Evolutionary conservation across 2,888 invertebrate genomes (phyloP).

Genomic region (Dioctria linearis): DNA sequence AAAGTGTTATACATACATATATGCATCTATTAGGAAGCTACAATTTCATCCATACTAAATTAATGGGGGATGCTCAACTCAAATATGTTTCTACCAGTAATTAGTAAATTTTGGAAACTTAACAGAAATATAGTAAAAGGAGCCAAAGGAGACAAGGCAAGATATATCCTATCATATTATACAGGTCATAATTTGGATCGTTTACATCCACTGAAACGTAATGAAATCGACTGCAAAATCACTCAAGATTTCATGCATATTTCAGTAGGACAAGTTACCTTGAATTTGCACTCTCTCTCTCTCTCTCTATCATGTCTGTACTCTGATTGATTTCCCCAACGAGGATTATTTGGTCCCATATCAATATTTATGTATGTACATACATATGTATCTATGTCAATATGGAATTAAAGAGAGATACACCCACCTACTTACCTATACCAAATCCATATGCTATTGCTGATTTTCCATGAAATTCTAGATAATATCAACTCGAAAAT

Average conservation of each 20-base stretch:
- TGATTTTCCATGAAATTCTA: not conserved
- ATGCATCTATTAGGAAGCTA: too few relatives aligned
- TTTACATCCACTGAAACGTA: slow-evolving; percentile 16
- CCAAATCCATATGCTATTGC: not conserved
- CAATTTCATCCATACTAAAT: too few relatives aligned
- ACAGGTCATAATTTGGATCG: not conserved
- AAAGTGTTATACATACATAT: too few relatives aligned
- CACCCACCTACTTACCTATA: too few relatives aligned
- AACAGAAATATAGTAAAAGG: too few relatives aligned
- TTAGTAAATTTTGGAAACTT: too few relatives aligned
- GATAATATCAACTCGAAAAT: not conserved
- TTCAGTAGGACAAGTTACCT: slow-evolving; percentile 34
- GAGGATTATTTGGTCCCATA: slow-evolving; percentile 1
- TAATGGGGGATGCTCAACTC: too few relatives aligned
- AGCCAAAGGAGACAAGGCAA: too few relatives aligned
- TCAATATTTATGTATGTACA: slow-evolving; percentile 6
- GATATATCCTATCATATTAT: too few relatives aligned
- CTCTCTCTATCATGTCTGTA: not conserved
- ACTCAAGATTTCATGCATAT: slow-evolving; percentile 41
- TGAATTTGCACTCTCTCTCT: slow-evolving; percentile 40
- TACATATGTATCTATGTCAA: not conserved
- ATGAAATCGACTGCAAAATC: slow-evolving; percentile 36
- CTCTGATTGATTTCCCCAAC: slow-evolving; percentile 15
- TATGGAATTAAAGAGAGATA: not conserved
- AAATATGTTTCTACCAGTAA: too few relatives aligned